Evolutionary conservation across 2,888 invertebrate species (phyloP).

Genomic region (Eristalinus sepulchralis): DNA sequence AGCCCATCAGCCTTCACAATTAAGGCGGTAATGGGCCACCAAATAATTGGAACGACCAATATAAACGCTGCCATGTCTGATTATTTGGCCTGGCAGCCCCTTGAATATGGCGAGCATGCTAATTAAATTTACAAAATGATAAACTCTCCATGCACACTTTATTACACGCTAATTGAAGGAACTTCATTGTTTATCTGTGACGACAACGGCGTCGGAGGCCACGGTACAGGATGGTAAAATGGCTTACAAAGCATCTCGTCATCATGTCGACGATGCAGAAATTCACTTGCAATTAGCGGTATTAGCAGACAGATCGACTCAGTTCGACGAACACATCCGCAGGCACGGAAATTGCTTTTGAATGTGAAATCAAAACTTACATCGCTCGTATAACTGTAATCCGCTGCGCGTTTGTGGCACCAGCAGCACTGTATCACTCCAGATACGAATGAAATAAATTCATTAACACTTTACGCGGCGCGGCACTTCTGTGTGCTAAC

Average conservation of each 20-base stretch:
- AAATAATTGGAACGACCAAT: conserved; percentile 48
- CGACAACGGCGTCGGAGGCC: not conserved
- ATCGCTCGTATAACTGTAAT: not conserved
- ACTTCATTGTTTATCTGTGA: not conserved
- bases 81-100: not conserved
- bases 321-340: not conserved
- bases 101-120: conserved; percentile 25
- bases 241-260: not conserved
- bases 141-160: not conserved
- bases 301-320: not conserved
- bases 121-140: conserved; percentile 32
- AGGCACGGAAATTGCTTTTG: not conserved
- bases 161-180: conserved; percentile 20
- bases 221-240: not conserved
- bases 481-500: conserved; percentile 26
- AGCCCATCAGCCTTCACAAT: conserved; percentile 36
- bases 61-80: conserved; percentile 24
- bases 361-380: not conserved
- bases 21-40: conserved; percentile 55
- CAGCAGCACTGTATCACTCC: conserved; percentile 1
- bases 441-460: conserved; percentile 8
- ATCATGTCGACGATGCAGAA: not conserved
- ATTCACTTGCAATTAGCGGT: not conserved
- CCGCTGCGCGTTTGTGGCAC: not conserved
- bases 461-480: conserved; percentile 39